These are phyloP conservation scores for Megaceryle maxima DNA, from an alignment of 2,113 vertebrate genomes.

Conservation along the genomic window DNA sequence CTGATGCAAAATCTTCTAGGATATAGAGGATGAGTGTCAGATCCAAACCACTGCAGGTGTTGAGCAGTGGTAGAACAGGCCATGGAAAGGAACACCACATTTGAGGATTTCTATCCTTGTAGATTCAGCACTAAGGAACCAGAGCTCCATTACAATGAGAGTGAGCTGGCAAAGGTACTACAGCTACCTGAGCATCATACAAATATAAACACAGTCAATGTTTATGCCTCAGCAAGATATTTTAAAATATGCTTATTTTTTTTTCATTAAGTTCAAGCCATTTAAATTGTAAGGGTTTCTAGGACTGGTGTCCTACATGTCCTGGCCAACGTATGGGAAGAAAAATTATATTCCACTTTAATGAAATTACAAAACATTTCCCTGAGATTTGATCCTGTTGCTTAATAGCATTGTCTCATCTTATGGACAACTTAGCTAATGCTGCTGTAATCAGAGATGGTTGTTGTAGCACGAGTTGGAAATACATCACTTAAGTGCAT, in stretches of 20 bases:
- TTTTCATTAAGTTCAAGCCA: neutral
- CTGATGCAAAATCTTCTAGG: neutral
- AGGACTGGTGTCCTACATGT: neutral
- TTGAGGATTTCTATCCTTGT: neutral
- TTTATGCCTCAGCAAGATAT: neutral
- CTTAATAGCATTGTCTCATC: conserved; percentile 43
- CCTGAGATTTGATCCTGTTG: conserved; percentile 37
- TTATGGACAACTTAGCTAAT: conserved; percentile 50
- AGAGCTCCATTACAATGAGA: neutral
- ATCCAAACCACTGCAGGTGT: neutral
- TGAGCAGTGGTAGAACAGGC: neutral
- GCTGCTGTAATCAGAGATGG: conserved; percentile 46
- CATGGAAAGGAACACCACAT: neutral
- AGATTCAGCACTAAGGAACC: neutral
- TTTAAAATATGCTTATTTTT: neutral
- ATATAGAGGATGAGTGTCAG: neutral
- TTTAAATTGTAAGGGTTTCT: neutral
- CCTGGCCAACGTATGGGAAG: neutral
- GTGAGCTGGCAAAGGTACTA: neutral
- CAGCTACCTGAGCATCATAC: neutral
- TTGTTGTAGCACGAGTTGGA: neutral
- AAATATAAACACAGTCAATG: neutral
- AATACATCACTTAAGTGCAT: neutral
- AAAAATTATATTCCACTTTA: conserved; percentile 45
- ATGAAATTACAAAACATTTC: conserved; percentile 61